A percentile compares a stretch with the other conserved stretches of the same genome.
Evolutionary conservation across 2,888 invertebrate species (phyloP).

Genomic region (Phragmatobia fuliginosa): DNA sequence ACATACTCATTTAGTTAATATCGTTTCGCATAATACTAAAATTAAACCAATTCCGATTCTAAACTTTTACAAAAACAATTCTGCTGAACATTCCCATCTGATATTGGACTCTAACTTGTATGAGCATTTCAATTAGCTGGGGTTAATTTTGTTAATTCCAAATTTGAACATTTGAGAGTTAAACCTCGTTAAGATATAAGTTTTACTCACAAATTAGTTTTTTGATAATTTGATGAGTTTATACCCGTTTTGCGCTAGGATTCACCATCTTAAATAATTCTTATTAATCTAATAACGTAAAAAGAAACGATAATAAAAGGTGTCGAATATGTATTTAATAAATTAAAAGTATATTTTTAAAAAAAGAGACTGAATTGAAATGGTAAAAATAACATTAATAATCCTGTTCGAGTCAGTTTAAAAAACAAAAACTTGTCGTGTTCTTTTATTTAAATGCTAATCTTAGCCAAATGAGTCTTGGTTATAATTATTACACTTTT

Average conservation of each 20-base stretch:
- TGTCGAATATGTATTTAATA: not conserved
- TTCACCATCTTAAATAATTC: not conserved
- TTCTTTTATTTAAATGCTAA: not conserved
- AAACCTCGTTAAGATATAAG: not conserved
- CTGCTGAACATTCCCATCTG: not conserved
- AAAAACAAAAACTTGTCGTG: not conserved
- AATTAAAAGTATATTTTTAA: not conserved
- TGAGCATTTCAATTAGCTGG: constrained; percentile 2
- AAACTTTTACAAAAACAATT: constrained; percentile 6
- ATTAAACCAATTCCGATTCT: not conserved
- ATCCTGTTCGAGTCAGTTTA: not conserved
- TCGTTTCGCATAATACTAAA: not conserved
- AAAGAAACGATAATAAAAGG: not conserved
- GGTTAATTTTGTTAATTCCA: not conserved
- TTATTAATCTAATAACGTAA: not conserved
- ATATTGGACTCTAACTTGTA: not conserved
- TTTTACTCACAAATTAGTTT: constrained; percentile 2
- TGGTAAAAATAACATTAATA: not conserved
- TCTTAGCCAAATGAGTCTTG: not conserved
- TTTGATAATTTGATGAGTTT: not conserved
- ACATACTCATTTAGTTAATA: not conserved
- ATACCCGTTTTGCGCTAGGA: not conserved
- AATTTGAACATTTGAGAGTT: not conserved
- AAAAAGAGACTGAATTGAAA: not conserved
- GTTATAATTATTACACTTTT: not conserved